These are phyloP conservation scores for Momotus momota DNA, from an alignment of 2,797 vertebrate genomes.

Conservation along the genomic window DNA sequence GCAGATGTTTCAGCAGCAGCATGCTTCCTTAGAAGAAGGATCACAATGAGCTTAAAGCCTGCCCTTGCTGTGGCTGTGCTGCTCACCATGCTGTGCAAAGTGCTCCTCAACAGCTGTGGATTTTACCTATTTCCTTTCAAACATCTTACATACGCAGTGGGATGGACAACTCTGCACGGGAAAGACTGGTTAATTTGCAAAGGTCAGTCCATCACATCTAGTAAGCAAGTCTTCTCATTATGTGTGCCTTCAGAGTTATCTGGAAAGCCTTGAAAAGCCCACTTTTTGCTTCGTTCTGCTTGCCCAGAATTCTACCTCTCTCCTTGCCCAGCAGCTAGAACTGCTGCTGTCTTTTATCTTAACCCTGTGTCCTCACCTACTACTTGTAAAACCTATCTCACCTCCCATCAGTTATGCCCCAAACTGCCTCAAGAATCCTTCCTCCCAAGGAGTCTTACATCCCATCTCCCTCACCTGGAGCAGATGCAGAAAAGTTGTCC, in stretches of 20 bases:
- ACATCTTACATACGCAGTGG: not conserved
- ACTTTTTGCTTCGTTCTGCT: not conserved
- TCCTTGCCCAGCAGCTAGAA: not conserved
- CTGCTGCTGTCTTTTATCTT: not conserved
- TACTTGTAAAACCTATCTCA: not conserved
- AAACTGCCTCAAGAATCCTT: not conserved
- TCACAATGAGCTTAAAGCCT: not conserved
- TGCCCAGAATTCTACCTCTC: not conserved
- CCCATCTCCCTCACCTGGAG: not conserved
- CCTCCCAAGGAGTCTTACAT: not conserved
- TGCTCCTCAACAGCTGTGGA: not conserved
- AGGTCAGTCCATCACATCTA: not conserved
- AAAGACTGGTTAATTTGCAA: fast-evolving
- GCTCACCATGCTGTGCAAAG: not conserved
- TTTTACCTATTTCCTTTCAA: not conserved
- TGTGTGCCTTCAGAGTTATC: fast-evolving
- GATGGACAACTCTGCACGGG: not conserved
- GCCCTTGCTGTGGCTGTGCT: not conserved
- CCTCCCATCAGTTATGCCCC: not conserved
- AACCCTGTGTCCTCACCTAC: not conserved
- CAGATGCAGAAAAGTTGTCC: not conserved
- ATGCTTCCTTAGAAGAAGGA: not conserved
- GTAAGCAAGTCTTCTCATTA: not conserved
- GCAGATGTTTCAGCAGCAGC: not conserved
- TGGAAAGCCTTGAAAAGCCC: not conserved